Evolutionary conservation across 2,113 vertebrate species (phyloP).

Genomic region (Rhinoptilus africanus): DNA sequence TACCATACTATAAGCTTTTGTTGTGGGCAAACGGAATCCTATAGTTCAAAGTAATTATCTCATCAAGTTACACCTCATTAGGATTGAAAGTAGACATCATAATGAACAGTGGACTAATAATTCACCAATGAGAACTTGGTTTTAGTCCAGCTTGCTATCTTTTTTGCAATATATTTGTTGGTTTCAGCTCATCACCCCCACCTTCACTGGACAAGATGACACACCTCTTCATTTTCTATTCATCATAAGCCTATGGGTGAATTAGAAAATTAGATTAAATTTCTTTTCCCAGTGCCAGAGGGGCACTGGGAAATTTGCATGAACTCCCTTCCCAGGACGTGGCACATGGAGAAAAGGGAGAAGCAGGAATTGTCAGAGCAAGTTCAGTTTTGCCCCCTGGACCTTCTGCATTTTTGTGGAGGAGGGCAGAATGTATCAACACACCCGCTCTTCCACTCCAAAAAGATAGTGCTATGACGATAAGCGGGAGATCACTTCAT

Average conservation of each 20-base stretch:
- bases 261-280: conserved; percentile 54
- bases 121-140: conserved; percentile 50
- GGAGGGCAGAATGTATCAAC: conserved; percentile 50
- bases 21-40: conserved; percentile 72
- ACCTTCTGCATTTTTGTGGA: conserved; percentile 58
- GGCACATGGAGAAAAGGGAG: neutral
- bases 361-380: conserved; percentile 55
- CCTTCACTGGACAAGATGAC: conserved; percentile 39
- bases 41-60: conserved; percentile 71
- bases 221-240: conserved; percentile 48
- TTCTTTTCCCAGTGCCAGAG: conserved; percentile 59
- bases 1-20: conserved; percentile 58
- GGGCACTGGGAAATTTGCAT: conserved; percentile 61
- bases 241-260: conserved; percentile 23
- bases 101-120: conserved; percentile 65
- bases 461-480: neutral
- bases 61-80: conserved; percentile 74
- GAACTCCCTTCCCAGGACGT: conserved; percentile 40
- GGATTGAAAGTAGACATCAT: conserved; percentile 57
- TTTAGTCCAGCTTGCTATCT: conserved; percentile 57
- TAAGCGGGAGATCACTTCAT: neutral
- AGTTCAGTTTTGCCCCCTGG: conserved; percentile 53
- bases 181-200: conserved; percentile 49
- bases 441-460: conserved; percentile 17
- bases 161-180: conserved; percentile 41